phyloP scores from a whole-genome alignment of 2,113 vertebrate genomes.

The Salvelinus alpinus region DNA sequence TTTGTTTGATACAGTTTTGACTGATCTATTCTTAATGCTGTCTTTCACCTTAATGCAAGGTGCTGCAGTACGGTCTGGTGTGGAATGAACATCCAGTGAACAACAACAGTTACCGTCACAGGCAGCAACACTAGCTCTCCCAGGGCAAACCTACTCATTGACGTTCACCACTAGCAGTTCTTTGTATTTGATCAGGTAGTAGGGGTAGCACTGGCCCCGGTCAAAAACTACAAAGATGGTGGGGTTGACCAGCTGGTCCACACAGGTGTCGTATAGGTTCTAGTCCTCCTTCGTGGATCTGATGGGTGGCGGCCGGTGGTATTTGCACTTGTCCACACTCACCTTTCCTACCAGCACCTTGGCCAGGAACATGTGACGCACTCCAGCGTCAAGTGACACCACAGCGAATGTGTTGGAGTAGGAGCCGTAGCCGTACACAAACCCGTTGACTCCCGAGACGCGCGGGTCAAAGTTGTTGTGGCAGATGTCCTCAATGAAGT shows the following conservation, averaged over 20 bases:
- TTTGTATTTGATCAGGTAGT: slow-evolving; percentile 64
- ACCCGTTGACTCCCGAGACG: slow-evolving; percentile 50
- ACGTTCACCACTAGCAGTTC: slow-evolving; percentile 15
- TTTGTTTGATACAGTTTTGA: neutral
- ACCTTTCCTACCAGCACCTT: slow-evolving; percentile 64
- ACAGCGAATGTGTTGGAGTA: slow-evolving; percentile 22
- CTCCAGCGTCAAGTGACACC: fast-evolving
- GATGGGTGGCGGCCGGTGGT: slow-evolving; percentile 48
- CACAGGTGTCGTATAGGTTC: slow-evolving; percentile 52
- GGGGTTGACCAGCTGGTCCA: slow-evolving; percentile 26
- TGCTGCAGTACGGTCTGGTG: neutral
- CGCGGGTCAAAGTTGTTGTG: slow-evolving; percentile 66
- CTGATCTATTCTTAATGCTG: neutral
- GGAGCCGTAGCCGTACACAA: slow-evolving; percentile 30
- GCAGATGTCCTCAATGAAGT: slow-evolving; percentile 46
- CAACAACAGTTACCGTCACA: neutral
- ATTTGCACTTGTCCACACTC: neutral
- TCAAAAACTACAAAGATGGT: slow-evolving; percentile 57
- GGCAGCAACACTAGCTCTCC: neutral
- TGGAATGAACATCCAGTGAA: neutral
- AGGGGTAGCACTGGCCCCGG: slow-evolving; percentile 61
- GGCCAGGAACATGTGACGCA: slow-evolving; percentile 58
- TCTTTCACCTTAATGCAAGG: too few relatives aligned
- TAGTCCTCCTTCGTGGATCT: neutral
- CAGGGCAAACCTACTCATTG: neutral